Evolutionary conservation across 2,797 vertebrate genomes (phyloP).

Genomic region (Heteromormyrus szaboi): DNA sequence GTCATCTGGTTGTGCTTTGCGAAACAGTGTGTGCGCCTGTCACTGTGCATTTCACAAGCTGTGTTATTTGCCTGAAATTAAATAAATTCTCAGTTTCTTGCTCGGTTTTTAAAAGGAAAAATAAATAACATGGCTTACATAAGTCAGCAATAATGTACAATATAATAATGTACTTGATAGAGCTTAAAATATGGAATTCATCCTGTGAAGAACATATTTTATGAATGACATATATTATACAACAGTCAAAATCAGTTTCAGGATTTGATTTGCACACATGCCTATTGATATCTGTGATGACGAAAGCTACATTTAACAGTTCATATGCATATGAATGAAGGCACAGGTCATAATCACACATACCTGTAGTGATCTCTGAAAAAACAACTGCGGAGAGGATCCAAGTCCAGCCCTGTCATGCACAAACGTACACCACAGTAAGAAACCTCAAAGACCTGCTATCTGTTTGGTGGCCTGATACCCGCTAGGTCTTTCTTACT

Average conservation of each 20-base stretch:
- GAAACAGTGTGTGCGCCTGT: constrained; percentile 49
- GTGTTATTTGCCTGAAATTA: constrained; percentile 47
- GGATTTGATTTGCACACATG: not conserved
- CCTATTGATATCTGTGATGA: not conserved
- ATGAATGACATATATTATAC: not conserved
- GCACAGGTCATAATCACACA: constrained; percentile 16
- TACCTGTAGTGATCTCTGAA: constrained; percentile 37
- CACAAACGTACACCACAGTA: not conserved
- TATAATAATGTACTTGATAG: constrained; percentile 3
- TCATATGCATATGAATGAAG: not conserved
- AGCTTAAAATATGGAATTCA: constrained; percentile 13
- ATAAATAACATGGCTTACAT: constrained; percentile 21
- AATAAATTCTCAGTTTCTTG: constrained; percentile 37
- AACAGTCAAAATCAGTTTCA: not conserved
- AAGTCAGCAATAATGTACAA: constrained; percentile 14
- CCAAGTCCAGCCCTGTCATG: not conserved
- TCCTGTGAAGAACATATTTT: not conserved
- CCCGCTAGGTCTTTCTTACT: constrained; percentile 62
- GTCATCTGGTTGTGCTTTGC: not conserved
- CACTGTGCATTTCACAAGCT: constrained; percentile 55
- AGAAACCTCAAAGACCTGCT: constrained; percentile 23
- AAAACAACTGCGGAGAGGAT: constrained; percentile 4
- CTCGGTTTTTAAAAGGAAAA: constrained; percentile 19
- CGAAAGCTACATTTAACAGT: not conserved
- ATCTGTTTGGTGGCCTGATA: constrained; percentile 46